Evolutionary conservation across 2,888 invertebrate species (phyloP).

Genomic region (Eurois occulta): DNA sequence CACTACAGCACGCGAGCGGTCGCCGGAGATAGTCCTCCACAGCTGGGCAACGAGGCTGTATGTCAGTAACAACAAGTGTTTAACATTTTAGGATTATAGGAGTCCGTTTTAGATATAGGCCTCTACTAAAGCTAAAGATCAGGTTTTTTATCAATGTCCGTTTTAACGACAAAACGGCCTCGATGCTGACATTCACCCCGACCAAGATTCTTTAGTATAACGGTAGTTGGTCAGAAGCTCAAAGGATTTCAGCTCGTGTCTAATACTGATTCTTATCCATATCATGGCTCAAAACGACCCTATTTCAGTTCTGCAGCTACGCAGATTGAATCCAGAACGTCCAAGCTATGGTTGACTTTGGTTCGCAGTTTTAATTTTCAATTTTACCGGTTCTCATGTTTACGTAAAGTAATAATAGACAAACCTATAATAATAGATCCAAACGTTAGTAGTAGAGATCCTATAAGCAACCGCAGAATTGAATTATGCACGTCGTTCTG

Average conservation of each 20-base stretch:
- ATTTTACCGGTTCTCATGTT: not conserved
- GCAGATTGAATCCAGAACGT: not conserved
- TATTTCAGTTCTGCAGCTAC: not conserved
- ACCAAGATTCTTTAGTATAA: not conserved
- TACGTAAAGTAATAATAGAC: slow-evolving; percentile 32
- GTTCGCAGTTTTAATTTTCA: slow-evolving; percentile 3
- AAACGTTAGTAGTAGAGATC: slow-evolving; percentile 41
- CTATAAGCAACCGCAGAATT: slow-evolving; percentile 47
- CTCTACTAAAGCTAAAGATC: not conserved
- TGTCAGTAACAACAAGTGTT: slow-evolving; percentile 59
- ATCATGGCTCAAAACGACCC: not conserved
- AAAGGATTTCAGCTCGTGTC: not conserved
- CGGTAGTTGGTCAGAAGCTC: not conserved
- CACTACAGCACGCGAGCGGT: slow-evolving; percentile 1
- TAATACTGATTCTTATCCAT: no score
- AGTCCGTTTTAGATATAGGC: not conserved
- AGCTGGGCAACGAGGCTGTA: slow-evolving; percentile 61
- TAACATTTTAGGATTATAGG: slow-evolving; percentile 27
- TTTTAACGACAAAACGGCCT: not conserved
- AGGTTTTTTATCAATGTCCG: not conserved
- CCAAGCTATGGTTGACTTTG: not conserved
- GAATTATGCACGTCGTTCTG: slow-evolving; percentile 52
- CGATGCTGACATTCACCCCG: not conserved
- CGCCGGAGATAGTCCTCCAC: slow-evolving; percentile 43
- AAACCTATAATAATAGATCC: slow-evolving; percentile 45